Conservation (phyloP, 1,140 invertebrate genomes). For the Trichogramma pretiosum region DNA sequence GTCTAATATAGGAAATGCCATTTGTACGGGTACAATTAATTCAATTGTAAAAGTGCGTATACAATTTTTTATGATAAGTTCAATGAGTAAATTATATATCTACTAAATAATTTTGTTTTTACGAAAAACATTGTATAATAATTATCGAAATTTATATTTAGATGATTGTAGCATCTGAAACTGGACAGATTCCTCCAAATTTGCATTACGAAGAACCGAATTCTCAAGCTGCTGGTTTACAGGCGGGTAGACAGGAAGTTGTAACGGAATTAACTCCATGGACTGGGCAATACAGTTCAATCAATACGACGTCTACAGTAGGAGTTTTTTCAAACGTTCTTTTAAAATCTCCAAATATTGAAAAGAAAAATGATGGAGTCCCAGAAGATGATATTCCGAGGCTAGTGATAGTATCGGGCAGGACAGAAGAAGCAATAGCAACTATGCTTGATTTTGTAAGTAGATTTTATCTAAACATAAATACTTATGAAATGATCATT, state of each 20-base stretch:
- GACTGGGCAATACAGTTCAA: constrained; percentile 50
- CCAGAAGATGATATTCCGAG: constrained; percentile 31
- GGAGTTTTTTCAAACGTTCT: constrained; percentile 59
- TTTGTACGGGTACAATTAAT: too few relatives aligned
- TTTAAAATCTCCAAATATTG: constrained; percentile 41
- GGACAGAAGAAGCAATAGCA: constrained; percentile 51
- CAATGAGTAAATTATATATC: too few relatives aligned
- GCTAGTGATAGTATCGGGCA: constrained; percentile 46
- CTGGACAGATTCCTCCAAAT: constrained; percentile 54
- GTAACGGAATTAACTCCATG: constrained; percentile 48
- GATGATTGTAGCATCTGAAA: constrained; percentile 31
- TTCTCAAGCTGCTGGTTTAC: constrained; percentile 52
- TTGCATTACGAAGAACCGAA: constrained; percentile 59
- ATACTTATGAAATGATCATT: neutral
- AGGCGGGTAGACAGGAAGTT: constrained; percentile 53
- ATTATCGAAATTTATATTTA: too few relatives aligned
- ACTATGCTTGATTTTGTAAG: constrained; percentile 36
- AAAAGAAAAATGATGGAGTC: constrained; percentile 22
- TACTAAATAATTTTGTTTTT: too few relatives aligned
- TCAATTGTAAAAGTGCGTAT: too few relatives aligned
- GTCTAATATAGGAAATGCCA: constrained; percentile 69
- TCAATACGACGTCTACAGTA: constrained; percentile 67
- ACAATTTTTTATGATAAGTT: too few relatives aligned
- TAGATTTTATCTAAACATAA: neutral
- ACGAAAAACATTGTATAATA: too few relatives aligned